Percentiles rank a stretch among this genome's conserved stretches.
These are phyloP conservation scores for Leucozona laternaria DNA, from an alignment of 2,888 invertebrate genomes.

Conservation along the genomic window DNA sequence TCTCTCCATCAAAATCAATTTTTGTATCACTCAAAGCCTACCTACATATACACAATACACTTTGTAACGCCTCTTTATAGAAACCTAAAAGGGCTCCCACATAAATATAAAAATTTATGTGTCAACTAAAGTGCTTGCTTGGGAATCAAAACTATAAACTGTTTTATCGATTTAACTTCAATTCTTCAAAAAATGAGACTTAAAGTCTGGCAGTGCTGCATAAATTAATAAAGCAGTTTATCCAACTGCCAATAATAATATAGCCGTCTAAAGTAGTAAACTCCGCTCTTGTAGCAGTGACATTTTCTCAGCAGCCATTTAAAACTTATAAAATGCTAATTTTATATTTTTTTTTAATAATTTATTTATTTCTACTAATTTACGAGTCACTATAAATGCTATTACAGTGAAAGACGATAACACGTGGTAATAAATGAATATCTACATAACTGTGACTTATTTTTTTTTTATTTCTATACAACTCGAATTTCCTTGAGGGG, in stretches of 20 bases:
- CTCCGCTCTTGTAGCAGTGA: not conserved
- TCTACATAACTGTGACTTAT: slow-evolving; percentile 25
- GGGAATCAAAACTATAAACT: not conserved
- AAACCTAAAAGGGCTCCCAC: not conserved
- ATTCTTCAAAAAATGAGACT: slow-evolving; percentile 5
- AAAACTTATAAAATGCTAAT: slow-evolving; percentile 2
- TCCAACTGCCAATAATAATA: not conserved
- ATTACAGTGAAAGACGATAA: not conserved
- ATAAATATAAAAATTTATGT: slow-evolving; percentile 5
- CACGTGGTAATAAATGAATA: slow-evolving; percentile 2
- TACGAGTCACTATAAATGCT: not conserved
- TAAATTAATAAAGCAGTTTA: not conserved
- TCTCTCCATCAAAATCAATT: slow-evolving; percentile 8
- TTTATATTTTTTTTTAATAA: not conserved
- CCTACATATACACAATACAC: not conserved
- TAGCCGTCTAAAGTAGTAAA: not conserved
- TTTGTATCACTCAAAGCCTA: not conserved
- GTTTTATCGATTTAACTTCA: not conserved
- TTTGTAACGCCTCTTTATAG: not conserved
- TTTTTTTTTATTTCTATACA: not conserved
- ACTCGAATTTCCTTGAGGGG: not conserved
- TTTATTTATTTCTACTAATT: slow-evolving; percentile 1
- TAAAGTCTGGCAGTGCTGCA: slow-evolving; percentile 26
- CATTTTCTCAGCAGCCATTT: not conserved
- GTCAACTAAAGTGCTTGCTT: slow-evolving; percentile 5